Conservation (phyloP, 2,113 vertebrate species). For the Alaudala cheleensis region DNA sequence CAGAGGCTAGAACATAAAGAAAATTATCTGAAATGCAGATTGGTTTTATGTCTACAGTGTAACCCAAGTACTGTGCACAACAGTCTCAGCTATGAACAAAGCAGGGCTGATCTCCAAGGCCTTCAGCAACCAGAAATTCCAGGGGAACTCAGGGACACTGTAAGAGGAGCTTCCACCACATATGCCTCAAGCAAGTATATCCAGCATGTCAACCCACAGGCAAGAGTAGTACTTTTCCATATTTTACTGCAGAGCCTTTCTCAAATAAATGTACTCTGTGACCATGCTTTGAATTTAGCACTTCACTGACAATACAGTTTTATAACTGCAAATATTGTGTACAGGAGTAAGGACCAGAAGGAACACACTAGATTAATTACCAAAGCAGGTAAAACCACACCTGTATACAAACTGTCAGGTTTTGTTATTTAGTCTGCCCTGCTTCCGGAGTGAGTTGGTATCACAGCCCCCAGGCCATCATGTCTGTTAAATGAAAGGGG, state of each 20-base stretch:
- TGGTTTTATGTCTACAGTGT: not conserved
- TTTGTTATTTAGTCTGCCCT: not conserved
- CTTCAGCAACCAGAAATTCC: not conserved
- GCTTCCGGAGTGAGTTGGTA: not conserved
- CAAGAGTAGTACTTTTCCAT: not conserved
- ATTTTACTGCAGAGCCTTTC: not conserved
- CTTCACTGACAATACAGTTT: not conserved
- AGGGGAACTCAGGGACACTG: not conserved
- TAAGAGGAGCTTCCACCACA: not conserved
- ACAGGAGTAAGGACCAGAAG: not conserved
- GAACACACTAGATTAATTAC: not conserved
- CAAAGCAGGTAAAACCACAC: not conserved
- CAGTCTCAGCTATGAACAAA: not conserved
- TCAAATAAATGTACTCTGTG: not conserved
- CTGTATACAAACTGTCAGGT: not conserved
- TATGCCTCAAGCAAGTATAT: not conserved
- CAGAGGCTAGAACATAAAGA: constrained; percentile 77
- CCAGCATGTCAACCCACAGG: not conserved
- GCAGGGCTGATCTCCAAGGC: not conserved
- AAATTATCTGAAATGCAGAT: not conserved
- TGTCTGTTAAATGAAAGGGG: not conserved
- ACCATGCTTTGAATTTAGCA: not conserved
- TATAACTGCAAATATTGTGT: not conserved
- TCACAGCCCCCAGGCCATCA: not conserved
- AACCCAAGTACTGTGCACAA: not conserved